These are phyloP conservation scores for Fissipunctia ypsillon DNA, from an alignment of 2,888 invertebrate species.

Conservation along the genomic window DNA sequence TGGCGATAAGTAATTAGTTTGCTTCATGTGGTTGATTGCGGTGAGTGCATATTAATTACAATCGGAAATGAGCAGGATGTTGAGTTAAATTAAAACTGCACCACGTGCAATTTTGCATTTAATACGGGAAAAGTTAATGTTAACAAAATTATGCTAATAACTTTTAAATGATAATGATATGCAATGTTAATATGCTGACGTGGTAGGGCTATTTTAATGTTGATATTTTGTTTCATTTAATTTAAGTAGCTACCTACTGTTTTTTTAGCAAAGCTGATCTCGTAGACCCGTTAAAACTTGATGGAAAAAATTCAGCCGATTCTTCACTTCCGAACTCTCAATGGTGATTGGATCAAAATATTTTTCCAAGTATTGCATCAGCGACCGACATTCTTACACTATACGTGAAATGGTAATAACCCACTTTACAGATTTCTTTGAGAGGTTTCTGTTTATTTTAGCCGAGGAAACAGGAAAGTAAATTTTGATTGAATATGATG, in stretches of 20 bases:
- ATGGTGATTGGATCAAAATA: not conserved
- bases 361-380: not conserved
- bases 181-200: not conserved
- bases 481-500: slow-evolving; percentile 50
- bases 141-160: not conserved
- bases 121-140: not conserved
- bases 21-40: slow-evolving; percentile 4
- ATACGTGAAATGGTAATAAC: not conserved
- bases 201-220: not conserved
- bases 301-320: not conserved
- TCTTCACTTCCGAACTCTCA: not conserved
- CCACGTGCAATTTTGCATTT: too few relatives aligned
- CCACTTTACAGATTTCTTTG: slow-evolving; percentile 33
- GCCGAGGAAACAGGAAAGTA: slow-evolving; percentile 7
- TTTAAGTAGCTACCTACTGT: not conserved
- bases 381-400: slow-evolving; percentile 3
- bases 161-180: not conserved
- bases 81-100: too few relatives aligned
- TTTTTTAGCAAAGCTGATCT: not conserved
- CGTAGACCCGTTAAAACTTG: too few relatives aligned
- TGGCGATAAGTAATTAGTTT: slow-evolving; percentile 7
- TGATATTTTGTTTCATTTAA: not conserved
- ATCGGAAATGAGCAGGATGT: not conserved
- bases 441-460: slow-evolving; percentile 23
- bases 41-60: slow-evolving; percentile 27